Evolutionary conservation across 2,888 invertebrate species (phyloP), one percentile per base, ranked within the genome.

Genomic region (Megastigmus dorsalis): DNA sequence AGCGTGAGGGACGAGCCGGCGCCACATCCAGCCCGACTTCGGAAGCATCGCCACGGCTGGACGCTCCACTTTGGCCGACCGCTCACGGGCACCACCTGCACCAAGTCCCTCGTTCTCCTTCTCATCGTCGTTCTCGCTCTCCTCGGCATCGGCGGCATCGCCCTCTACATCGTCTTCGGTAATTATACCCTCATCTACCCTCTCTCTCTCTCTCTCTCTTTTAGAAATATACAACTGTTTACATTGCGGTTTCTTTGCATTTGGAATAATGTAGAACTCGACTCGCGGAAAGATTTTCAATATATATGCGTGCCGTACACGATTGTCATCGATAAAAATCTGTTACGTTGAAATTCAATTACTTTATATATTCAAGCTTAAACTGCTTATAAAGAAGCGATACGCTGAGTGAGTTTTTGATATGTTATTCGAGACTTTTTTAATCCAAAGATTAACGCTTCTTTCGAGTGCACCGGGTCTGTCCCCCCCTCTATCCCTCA

Each of bases 41-140:
- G 80, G n/a, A 87, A 87, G 74, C 84, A 85, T 77, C 83, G 86
- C 50, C 84, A 83, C 69, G 87, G 87, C 28, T 87, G 87, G 87
- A 87, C 85, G 0, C 75, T 87, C 52, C 84, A 87, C 74, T 82
- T 87, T 63, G 84, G 83, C 18, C 79, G 83, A 48, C 85, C 86
- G 50, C 78, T 86, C 70, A 80, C 79, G 73, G 81, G 80, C 36
- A 60, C 70, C 20, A 26, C 30, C 20, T 85, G 86, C 77, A 83
- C 86, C 70, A 84, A 84, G 74, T 82, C 85, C 10, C 80, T 85
- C 20, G 70, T 85, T 2, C 75, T 86, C 9, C 78, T 86, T 4
- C 76, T 87, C 54, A 79, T 84, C 59, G 78, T 83, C 26, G 77
- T 87, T 60, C 77, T 87, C 38, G 80, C 84, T 18, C 82, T 87